A percentile compares a stretch with the other conserved stretches of the same genome.
Conservation (phyloP, 30 jellyfish, hydroid and myxozoan genomes). For the Morbakka virulenta region DNA sequence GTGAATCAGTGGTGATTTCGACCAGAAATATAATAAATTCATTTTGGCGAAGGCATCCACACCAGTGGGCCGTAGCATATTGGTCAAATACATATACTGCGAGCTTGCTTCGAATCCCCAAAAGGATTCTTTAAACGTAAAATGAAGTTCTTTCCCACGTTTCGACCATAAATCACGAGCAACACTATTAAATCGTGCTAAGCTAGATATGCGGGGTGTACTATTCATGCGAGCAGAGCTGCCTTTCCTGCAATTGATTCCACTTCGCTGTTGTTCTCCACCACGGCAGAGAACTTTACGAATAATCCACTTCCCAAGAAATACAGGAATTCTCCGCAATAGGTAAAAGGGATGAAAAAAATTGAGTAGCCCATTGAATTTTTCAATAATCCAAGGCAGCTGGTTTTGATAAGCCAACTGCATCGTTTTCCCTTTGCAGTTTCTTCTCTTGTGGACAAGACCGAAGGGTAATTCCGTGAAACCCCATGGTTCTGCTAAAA, state of each 20-base stretch:
- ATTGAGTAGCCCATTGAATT: conserved; percentile 13
- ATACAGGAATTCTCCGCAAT: conserved; percentile 41
- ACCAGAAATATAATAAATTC: conserved; percentile 61
- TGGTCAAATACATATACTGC: conserved; percentile 36
- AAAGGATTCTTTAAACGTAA: not conserved
- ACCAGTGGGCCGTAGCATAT: conserved; percentile 42
- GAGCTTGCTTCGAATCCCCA: not conserved
- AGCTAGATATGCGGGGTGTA: no score
- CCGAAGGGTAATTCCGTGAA: conserved; percentile 87
- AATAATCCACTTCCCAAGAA: conserved; percentile 30
- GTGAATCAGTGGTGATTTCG: conserved; percentile 52
- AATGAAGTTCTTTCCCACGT: no score
- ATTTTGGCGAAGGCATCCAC: conserved; percentile 38
- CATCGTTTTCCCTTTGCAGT: not conserved
- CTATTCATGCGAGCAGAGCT: no score
- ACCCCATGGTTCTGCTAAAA: conserved; percentile 97
- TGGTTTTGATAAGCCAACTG: conserved; percentile 13
- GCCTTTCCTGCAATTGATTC: not conserved
- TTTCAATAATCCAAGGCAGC: conserved; percentile 15
- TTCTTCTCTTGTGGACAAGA: conserved; percentile 18
- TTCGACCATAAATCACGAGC: no score
- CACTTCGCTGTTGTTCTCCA: conserved; percentile 10
- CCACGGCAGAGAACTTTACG: not conserved
- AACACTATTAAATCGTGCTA: no score
- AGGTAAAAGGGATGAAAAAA: conserved; percentile 24